Evolutionary conservation across 2,113 vertebrate genomes (phyloP), one percentile per base, ranked within the genome.

Genomic region (Melanerpes formicivorus): DNA sequence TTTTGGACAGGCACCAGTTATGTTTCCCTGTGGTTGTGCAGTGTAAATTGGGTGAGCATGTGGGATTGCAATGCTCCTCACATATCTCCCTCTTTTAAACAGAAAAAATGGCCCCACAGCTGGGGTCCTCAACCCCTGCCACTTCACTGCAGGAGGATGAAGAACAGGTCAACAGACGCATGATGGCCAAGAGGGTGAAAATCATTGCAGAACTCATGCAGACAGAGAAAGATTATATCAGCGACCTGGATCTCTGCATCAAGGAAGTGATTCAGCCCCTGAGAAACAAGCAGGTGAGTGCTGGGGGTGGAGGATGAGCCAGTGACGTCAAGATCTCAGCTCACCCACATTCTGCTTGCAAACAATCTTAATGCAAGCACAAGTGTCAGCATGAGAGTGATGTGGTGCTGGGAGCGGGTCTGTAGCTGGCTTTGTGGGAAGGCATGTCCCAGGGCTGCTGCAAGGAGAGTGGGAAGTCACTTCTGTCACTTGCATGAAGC

Each of bases 131-230:
- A 21, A 86, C 91, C 3, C 92, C 96, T 16, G 85, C 97, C 6
- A 95, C 97, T 18, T 97, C 84, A 0, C 91, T 44, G 0, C 84
- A 98, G 72, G 98, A 99, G 88, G 97, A 97, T 0, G 98, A 99
- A 76, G 98, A 98, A 93, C 94, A 96, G 18, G 73, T 98, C 30
- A 97, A 95, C 18, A 93, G 37, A 10, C 95, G 96, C 73, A 98
- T 99, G 98, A 99, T 99, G 98, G 97, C 93, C 59, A 99, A 96
- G 88, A 98, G 99, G 83, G 97, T 95, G 14, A 99, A 98, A 95
- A 98, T 99, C 96, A 98, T 99, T 3, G 77, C 97, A 87, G 99
- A 99, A 92, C 98, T 99, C 34, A 84, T 99, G 56, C 98, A 99
- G 97, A 99, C 99, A 0, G 99, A 99, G 85, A 98, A 95, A 76